A percentile compares a stretch with the other conserved stretches of the same genome.
Conservation (phyloP, 2,888 invertebrate species). For the Anticlea derivata region DNA sequence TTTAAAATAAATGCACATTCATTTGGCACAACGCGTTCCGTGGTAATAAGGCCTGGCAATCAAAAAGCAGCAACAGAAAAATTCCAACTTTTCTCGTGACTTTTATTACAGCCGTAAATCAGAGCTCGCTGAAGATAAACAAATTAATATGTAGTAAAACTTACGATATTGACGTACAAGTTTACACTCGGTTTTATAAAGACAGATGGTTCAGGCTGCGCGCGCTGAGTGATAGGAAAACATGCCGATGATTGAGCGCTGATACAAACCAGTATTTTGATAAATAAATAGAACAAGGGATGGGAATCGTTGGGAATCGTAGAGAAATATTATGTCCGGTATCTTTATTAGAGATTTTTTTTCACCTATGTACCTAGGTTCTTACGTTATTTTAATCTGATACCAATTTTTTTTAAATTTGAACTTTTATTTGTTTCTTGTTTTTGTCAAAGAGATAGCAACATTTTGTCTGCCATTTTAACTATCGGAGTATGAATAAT, state of each 20-base stretch:
- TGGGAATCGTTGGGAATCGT: constrained; percentile 36
- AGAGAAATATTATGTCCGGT: constrained; percentile 20
- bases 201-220: constrained; percentile 70
- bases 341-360: no score
- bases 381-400: no score
- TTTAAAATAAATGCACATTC: no score
- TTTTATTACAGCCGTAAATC: constrained; percentile 70
- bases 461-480: no score
- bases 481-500: no score
- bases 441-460: no score
- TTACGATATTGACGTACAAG: constrained; percentile 65
- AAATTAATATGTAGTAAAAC: constrained; percentile 74
- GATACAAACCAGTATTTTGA: constrained; percentile 77
- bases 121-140: constrained; percentile 60
- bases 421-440: no score
- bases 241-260: constrained; percentile 74
- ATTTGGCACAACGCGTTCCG: no score
- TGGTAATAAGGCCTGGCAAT: constrained; percentile 23
- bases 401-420: no score
- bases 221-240: constrained; percentile 72
- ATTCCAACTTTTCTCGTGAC: constrained; percentile 36
- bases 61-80: constrained; percentile 28
- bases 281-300: constrained; percentile 71
- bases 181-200: constrained; percentile 76
- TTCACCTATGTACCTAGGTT: no score